Base-by-base conservation (phyloP, 2,113 vertebrate species). In the Grammatotria lemairii region DNA sequence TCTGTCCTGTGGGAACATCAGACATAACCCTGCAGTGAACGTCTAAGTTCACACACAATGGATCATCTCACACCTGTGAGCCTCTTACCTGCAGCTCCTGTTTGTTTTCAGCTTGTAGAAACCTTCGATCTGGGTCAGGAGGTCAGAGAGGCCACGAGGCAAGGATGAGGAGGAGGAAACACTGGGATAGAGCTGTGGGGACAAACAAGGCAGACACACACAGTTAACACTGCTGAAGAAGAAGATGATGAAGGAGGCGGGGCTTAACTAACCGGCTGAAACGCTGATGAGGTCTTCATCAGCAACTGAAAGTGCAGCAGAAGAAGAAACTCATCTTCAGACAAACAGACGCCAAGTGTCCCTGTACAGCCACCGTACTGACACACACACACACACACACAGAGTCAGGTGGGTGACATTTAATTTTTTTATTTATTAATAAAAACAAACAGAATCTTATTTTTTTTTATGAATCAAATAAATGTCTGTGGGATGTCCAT, bases 101-200 rank as follows among this genome's bases (percentile, higher is more conserved):
- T 89, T 93, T 13, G 58, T 90, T 54, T 92, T 89, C 2, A 78
- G 57, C 26, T 84, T 47, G 8, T 94, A 90, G 87, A 81, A 92
- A 35, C 9, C 55, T 16, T 53, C 55, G 49, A 96, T 88, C n/a
- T 54, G 55, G 21, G 93, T 42, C 63, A 94, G 91, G 23, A 96
- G 90, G 54, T 78, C 17, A 28, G 86, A 86, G 60, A 65, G 60
- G 31, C 17, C 17, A 14, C 14, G 49, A 65, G 83, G 42, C 82
- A 80, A 96, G 42, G 81, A 96, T 88, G 1, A 0, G 83, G 55
- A 96, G 92, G 80, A 96, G 68, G 92, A 94, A 57, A 92, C 35
- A 54, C 95, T 95, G 49, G 98, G 97, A 88, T 95, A 96, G 78
- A 99, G 94, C 98, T 99, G 93, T 92, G 75, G 94, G 94, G n/a